phyloP scores from a whole-genome alignment of 2,888 invertebrate species.

The Lasioglossum zephyrum region DNA sequence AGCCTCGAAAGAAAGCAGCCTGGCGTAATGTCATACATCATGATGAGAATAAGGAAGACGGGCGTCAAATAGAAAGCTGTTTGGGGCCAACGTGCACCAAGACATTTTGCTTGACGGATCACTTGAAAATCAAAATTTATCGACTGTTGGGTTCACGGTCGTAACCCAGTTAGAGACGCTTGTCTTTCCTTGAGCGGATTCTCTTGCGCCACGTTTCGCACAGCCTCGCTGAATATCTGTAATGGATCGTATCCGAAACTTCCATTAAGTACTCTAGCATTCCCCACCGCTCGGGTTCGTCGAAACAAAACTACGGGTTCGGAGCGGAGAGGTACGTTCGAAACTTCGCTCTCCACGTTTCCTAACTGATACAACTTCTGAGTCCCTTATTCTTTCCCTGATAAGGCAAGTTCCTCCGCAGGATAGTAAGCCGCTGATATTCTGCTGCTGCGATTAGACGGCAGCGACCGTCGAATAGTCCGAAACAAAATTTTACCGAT shows the following conservation, averaged over 20 bases:
- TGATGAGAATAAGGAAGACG: background rate
- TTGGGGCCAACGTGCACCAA: background rate
- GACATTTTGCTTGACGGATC: background rate
- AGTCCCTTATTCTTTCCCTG: constrained; percentile 16
- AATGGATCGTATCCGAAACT: constrained; percentile 57
- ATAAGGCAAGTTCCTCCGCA: background rate
- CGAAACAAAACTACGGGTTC: constrained; percentile 44
- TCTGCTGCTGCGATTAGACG: background rate
- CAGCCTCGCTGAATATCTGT: constrained; percentile 42
- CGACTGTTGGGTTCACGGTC: constrained; percentile 41
- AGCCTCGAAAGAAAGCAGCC: background rate
- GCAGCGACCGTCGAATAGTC: background rate
- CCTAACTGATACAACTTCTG: constrained; percentile 30
- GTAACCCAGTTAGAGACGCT: constrained; percentile 52
- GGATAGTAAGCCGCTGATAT: background rate
- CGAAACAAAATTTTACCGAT: background rate
- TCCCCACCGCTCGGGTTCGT: background rate
- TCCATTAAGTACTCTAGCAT: constrained; percentile 42
- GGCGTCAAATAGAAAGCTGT: background rate
- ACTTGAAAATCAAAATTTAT: constrained; percentile 46
- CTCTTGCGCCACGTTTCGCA: constrained; percentile 1
- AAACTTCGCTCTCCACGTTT: constrained; percentile 36
- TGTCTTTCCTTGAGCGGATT: background rate
- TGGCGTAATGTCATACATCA: too few relatives aligned
- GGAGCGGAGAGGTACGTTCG: background rate